A percentile compares a stretch with the other conserved stretches of the same genome.
These are phyloP conservation scores for Coelopa frigida DNA, from an alignment of 1,140 invertebrate species.

Conservation along the genomic window DNA sequence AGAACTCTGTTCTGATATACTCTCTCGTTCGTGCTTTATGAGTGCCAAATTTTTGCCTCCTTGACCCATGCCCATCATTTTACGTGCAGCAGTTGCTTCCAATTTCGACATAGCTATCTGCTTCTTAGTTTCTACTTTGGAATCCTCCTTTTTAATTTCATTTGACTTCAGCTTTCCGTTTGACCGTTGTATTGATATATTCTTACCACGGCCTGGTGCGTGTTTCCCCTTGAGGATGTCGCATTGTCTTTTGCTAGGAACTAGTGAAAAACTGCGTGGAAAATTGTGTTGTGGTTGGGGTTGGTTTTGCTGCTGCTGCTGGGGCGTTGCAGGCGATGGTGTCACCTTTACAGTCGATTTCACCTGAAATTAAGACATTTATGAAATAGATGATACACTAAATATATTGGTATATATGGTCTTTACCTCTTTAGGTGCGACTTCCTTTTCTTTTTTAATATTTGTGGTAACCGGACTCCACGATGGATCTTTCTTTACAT, in stretches of 20 bases:
- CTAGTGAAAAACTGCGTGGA: constrained; percentile 25
- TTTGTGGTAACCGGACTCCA: constrained; percentile 31
- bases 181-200: constrained; percentile 1
- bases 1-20: constrained; percentile 9
- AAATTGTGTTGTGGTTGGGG: constrained; percentile 17
- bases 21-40: constrained; percentile 22
- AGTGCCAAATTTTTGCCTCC: constrained; percentile 35
- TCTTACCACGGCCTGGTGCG: constrained; percentile 10
- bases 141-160: no score
- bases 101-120: constrained; percentile 9
- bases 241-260: constrained; percentile 36
- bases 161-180: background rate
- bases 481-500: constrained; percentile 35
- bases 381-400: background rate
- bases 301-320: no score
- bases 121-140: no score
- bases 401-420: background rate
- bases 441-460: constrained; percentile 19
- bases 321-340: no score
- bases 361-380: constrained; percentile 2
- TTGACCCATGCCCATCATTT: constrained; percentile 20
- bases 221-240: constrained; percentile 35
- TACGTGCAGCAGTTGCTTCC: constrained; percentile 8
- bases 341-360: constrained; percentile 4
- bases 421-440: constrained; percentile 26